phyloP scores from a whole-genome alignment of 2,113 vertebrate genomes.

The Hippocampus comes region DNA sequence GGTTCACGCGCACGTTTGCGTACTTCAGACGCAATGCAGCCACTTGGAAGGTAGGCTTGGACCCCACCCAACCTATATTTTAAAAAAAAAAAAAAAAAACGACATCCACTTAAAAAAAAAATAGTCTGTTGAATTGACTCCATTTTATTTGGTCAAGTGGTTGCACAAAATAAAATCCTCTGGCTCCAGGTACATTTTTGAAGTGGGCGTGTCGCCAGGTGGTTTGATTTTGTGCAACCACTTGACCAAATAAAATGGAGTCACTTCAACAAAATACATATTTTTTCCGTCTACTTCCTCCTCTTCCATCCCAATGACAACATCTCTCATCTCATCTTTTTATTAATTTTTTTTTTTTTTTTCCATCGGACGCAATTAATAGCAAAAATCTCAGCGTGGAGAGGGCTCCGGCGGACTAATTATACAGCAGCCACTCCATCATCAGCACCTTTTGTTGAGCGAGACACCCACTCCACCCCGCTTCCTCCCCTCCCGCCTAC shows the following conservation, averaged over 20 bases:
- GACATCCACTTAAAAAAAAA: not conserved
- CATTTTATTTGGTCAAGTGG: too few species aligned
- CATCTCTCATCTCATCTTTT: constrained; percentile 32
- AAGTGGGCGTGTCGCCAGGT: too few species aligned
- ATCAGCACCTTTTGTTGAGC: constrained; percentile 99
- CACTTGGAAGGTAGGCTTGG: constrained; percentile 94
- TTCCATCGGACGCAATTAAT: constrained; percentile 99
- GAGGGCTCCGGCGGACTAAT: constrained; percentile 98
- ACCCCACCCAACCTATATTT: not conserved
- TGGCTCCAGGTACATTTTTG: too few species aligned
- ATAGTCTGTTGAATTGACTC: too few species aligned
- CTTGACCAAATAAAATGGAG: too few species aligned
- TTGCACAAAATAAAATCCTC: too few species aligned
- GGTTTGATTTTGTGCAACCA: too few species aligned
- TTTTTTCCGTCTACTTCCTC: constrained; percentile 62
- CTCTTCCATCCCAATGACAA: constrained; percentile 55
- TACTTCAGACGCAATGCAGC: constrained; percentile 99
- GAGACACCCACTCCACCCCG: constrained; percentile 72
- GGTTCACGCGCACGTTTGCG: constrained; percentile 99
- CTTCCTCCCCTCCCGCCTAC: constrained; percentile 54
- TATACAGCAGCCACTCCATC: constrained; percentile 99
- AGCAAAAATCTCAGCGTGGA: constrained; percentile 87
- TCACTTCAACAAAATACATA: too few species aligned
- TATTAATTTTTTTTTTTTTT: constrained; percentile 99
- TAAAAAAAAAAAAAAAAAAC: not conserved